Conservation (phyloP, 2,888 invertebrate species). For the Acleris cristana region DNA sequence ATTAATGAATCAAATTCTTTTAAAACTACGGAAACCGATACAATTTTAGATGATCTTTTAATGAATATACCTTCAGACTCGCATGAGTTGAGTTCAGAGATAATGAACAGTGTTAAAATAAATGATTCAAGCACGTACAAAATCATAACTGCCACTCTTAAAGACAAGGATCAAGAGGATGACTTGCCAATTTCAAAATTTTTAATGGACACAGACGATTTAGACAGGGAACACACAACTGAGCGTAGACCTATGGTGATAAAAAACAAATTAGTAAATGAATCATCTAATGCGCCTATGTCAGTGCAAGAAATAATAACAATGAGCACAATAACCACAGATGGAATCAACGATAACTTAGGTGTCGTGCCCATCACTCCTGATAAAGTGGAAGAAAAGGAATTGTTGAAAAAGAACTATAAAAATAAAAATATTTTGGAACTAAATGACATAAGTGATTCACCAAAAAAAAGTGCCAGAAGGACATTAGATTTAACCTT, state of each 20-base stretch:
- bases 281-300: slow-evolving; percentile 41
- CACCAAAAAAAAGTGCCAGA: slow-evolving; percentile 75
- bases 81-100: slow-evolving; percentile 44
- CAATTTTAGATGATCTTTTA: slow-evolving; percentile 50
- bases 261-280: slow-evolving; percentile 44
- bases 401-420: slow-evolving; percentile 55
- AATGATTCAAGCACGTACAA: slow-evolving; percentile 14
- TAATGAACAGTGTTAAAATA: slow-evolving; percentile 39
- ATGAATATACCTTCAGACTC: slow-evolving; percentile 44
- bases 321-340: slow-evolving; percentile 31
- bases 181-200: slow-evolving; percentile 63
- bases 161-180: slow-evolving; percentile 44
- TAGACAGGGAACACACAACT: slow-evolving; percentile 51
- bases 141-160: slow-evolving; percentile 37
- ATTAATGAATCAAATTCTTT: slow-evolving; percentile 38
- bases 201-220: slow-evolving; percentile 73
- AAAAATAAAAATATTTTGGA: slow-evolving; percentile 66
- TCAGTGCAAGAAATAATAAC: slow-evolving; percentile 32
- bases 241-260: slow-evolving; percentile 36
- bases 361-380: slow-evolving; percentile 70
- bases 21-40: slow-evolving; percentile 46
- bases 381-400: slow-evolving; percentile 54
- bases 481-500: slow-evolving; percentile 72
- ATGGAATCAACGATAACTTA: slow-evolving; percentile 57
- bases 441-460: slow-evolving; percentile 76